Evolutionary conservation across 2,888 invertebrate species (phyloP), one percentile per base, ranked within the genome.

Genomic region (Tachina fera): DNA sequence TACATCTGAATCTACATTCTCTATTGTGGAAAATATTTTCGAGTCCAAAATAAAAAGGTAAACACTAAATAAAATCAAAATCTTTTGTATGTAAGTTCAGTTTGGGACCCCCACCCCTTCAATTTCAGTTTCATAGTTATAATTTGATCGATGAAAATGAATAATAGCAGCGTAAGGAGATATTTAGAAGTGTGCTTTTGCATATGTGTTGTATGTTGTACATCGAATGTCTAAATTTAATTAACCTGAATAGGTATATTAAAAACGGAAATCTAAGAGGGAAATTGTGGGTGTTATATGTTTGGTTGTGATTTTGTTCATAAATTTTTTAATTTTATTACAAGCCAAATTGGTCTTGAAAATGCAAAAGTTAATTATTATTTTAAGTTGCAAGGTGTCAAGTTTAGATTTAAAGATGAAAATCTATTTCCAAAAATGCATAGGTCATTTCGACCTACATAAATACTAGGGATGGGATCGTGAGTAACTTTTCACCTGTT

Each of bases 241-340:
- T 74, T 75, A 83, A 78, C 67, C 53, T 75, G 56, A 74, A 68
- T 83, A n/a, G n/a, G n/a, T n/a, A 56, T 75, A 16, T 19, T 60
- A 53, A n/a, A 47, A 74, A 4, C 51, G 49, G 11, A 58, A 56
- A 11, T 60, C 31, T 31, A 41, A 67, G 53, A 8, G 47, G 31
- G 31, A 70, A 68, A 79, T 63, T 49, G 83, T 83, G 83, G 72
- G 74, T 74, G 83, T 79, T 70, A n/a, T 70, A n/a, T 45, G 13
- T 43, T 47, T 45, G 9, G 19, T 43, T 74, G 68, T 70, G 43
- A 11, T 49, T 49, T 22, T 22, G 39, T 49, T 72, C 1, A 5
- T 19, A 51, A 19, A 1, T 53, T 45, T 45, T n/a, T 80, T 31
- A 58, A 4, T 11, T 3, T 11, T 58, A 22, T 58, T 0, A 11